A percentile compares a stretch with the other conserved stretches of the same genome.
phyloP scores from a whole-genome alignment of 2,888 invertebrate species.

The Eilema caniola region DNA sequence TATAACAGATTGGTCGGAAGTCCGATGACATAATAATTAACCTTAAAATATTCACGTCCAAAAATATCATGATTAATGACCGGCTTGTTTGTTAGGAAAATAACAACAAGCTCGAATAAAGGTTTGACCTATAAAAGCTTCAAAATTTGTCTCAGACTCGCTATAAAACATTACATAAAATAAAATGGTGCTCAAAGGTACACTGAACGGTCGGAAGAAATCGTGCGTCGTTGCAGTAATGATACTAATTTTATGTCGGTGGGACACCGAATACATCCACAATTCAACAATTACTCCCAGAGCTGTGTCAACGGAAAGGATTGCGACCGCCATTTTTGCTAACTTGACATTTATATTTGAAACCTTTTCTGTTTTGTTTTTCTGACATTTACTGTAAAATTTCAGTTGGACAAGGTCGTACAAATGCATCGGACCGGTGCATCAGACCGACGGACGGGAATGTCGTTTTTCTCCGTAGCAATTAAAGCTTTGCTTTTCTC shows the following conservation, averaged over 20 bases:
- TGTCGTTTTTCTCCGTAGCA: background rate
- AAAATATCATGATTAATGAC: slow-evolving; percentile 16
- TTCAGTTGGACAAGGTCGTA: background rate
- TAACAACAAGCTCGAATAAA: slow-evolving; percentile 23
- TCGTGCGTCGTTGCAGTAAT: slow-evolving; percentile 35
- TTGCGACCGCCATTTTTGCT: slow-evolving; percentile 34
- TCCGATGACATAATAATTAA: slow-evolving; percentile 16
- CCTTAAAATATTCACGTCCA: slow-evolving; percentile 16
- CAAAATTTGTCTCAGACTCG: slow-evolving; percentile 8
- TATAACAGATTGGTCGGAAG: slow-evolving; percentile 6
- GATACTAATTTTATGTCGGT: slow-evolving; percentile 52
- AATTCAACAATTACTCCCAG: slow-evolving; percentile 50
- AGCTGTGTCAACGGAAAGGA: slow-evolving; percentile 49
- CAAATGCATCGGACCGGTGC: background rate
- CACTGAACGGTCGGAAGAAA: slow-evolving; percentile 8
- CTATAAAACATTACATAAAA: slow-evolving; percentile 22
- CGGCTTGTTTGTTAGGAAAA: slow-evolving; percentile 16
- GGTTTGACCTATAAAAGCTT: slow-evolving; percentile 7
- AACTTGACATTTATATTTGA: slow-evolving; percentile 38
- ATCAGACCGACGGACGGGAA: background rate
- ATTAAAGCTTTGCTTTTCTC: background rate
- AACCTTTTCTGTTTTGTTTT: slow-evolving; percentile 36
- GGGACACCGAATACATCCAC: slow-evolving; percentile 36
- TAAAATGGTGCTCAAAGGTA: slow-evolving; percentile 24
- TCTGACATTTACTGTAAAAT: slow-evolving; percentile 5